A percentile compares a stretch with the other conserved stretches of the same genome.
These are phyloP conservation scores for Corythornis leucogaster DNA, from an alignment of 2,797 vertebrate genomes.

Conservation along the genomic window DNA sequence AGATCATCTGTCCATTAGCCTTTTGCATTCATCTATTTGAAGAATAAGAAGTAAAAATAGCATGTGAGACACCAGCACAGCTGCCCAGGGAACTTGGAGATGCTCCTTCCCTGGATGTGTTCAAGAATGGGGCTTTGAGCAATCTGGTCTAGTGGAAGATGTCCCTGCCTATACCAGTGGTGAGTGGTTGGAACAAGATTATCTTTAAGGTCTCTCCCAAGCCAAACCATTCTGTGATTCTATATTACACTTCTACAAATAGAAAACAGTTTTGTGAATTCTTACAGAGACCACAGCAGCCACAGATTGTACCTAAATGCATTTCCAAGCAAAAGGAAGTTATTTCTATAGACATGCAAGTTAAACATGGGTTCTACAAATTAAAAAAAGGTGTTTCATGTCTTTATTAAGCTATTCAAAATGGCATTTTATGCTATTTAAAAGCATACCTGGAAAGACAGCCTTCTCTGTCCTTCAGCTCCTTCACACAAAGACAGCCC, in stretches of 20 bases:
- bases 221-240: too few species aligned
- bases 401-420: neutral
- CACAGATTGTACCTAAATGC: neutral
- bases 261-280: neutral
- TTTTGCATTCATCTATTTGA: neutral
- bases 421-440: neutral
- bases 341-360: neutral
- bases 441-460: neutral
- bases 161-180: too few species aligned
- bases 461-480: neutral
- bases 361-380: neutral
- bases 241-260: neutral
- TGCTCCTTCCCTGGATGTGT: too few species aligned
- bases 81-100: too few species aligned
- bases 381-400: neutral
- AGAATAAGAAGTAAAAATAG: neutral
- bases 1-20: neutral
- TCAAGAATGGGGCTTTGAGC: too few species aligned
- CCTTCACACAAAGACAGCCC: neutral
- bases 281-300: neutral
- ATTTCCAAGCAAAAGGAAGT: neutral
- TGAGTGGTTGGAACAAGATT: too few species aligned
- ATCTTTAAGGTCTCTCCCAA: too few species aligned
- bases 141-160: too few species aligned
- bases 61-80: too few species aligned